These are phyloP conservation scores for Poecilobothrus nobilitatus DNA, from an alignment of 2,888 invertebrate genomes.

Conservation along the genomic window DNA sequence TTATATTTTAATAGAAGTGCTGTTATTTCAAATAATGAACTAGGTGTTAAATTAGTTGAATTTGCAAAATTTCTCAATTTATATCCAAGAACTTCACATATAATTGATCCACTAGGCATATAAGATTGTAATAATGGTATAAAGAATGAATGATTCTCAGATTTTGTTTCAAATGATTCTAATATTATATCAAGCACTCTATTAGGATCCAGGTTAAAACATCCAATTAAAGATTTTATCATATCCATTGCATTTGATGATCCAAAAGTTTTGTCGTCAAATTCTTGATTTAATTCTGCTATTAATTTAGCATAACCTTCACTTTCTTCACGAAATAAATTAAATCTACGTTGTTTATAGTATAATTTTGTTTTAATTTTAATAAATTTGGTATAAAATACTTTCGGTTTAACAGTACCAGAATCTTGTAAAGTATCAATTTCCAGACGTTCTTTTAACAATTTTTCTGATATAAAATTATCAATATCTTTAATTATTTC, in stretches of 20 bases:
- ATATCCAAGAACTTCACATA: constrained; percentile 92
- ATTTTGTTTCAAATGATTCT: constrained; percentile 89
- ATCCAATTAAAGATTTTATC: constrained; percentile 89
- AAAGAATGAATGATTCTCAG: constrained; percentile 69
- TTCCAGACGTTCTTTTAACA: constrained; percentile 86
- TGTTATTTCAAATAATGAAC: constrained; percentile 78
- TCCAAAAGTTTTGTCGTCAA: constrained; percentile 44
- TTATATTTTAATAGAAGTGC: constrained; percentile 82
- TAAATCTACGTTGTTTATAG: constrained; percentile 98
- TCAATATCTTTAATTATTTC: constrained; percentile 71
- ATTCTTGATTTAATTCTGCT: constrained; percentile 83
- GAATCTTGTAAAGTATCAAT: constrained; percentile 89
- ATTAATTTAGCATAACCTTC: constrained; percentile 97
- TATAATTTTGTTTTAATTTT: constrained; percentile 96
- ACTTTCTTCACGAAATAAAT: constrained; percentile 95
- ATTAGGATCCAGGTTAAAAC: constrained; percentile 98
- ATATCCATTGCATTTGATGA: constrained; percentile 71
- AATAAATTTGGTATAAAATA: constrained; percentile 89
- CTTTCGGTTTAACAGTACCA: constrained; percentile 79
- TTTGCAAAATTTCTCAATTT: constrained; percentile 68
- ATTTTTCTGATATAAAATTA: constrained; percentile 73
- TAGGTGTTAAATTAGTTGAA: constrained; percentile 53
- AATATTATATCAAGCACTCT: constrained; percentile 91
- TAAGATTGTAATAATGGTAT: constrained; percentile 79
- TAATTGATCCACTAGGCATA: constrained; percentile 77